Evolutionary conservation across 2,113 vertebrate genomes (phyloP).

Genomic region (Pelobates fuscus): DNA sequence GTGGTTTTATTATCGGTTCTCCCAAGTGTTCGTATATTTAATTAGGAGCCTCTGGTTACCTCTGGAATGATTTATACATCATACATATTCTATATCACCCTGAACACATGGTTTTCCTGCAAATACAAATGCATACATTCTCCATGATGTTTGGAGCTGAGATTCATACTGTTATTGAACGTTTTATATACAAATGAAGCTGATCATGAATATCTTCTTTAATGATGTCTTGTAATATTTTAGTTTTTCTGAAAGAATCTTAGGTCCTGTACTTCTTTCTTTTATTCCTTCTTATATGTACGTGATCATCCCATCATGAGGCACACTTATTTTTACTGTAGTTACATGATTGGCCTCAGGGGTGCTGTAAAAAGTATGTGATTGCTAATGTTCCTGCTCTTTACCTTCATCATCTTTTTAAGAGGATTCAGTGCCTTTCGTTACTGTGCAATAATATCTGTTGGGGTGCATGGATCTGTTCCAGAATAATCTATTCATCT

Average conservation of each 20-base stretch:
- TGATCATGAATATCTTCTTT: no score
- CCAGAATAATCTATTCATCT: conserved; percentile 36
- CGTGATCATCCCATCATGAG: not conserved
- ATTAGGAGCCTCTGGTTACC: no score
- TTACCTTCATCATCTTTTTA: conserved; percentile 23
- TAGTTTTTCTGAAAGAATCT: not conserved
- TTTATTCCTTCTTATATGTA: not conserved
- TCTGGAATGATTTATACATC: no score
- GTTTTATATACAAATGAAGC: no score
- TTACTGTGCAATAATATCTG: conserved; percentile 9
- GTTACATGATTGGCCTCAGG: conserved; percentile 7
- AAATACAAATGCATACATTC: no score
- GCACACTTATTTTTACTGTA: conserved; percentile 12
- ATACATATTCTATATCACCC: no score
- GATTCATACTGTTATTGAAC: no score
- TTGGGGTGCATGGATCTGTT: conserved; percentile 26
- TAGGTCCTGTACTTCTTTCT: not conserved
- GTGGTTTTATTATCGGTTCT: no score
- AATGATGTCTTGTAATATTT: no score
- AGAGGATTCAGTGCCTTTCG: conserved; percentile 4
- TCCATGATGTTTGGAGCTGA: no score
- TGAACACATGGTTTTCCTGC: no score
- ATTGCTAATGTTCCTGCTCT: conserved; percentile 18
- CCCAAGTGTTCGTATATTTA: no score
- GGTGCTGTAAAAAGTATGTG: conserved; percentile 5